Conservation (phyloP, 2,888 invertebrate genomes). For the Pheosia gnoma region DNA sequence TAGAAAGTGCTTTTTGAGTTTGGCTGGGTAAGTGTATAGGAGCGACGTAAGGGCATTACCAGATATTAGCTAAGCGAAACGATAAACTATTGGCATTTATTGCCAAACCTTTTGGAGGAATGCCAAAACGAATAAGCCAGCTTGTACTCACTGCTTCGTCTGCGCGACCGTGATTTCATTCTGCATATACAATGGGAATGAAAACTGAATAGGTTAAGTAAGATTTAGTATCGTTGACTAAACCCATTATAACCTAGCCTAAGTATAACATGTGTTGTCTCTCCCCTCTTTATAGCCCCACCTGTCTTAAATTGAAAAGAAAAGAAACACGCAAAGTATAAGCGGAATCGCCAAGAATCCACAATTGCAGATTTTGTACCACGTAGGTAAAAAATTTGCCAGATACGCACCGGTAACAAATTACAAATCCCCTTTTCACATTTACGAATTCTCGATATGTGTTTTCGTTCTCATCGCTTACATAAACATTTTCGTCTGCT, state of each 20-base stretch:
- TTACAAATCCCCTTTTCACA: conserved; percentile 35
- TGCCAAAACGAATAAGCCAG: not conserved
- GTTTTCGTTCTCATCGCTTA: conserved; percentile 10
- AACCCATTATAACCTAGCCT: no score
- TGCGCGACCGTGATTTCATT: no score
- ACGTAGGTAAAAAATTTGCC: conserved; percentile 28
- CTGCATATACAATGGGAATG: no score
- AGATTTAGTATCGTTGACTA: no score
- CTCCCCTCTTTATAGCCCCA: not conserved
- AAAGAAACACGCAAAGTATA: conserved; percentile 28
- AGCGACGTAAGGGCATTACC: not conserved
- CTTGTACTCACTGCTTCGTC: no score
- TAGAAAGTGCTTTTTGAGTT: not conserved
- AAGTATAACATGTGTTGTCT: not conserved
- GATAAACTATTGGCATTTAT: conserved; percentile 8
- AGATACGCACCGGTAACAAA: conserved; percentile 30
- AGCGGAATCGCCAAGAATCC: conserved; percentile 35
- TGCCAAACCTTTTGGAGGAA: conserved; percentile 3
- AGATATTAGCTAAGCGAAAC: conserved; percentile 3
- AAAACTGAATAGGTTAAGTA: no score
- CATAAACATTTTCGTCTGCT: conserved; percentile 2
- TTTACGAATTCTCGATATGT: conserved; percentile 13
- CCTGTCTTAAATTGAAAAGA: conserved; percentile 36
- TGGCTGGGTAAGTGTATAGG: not conserved
- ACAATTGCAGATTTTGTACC: conserved; percentile 38